Conservation (phyloP, 2,797 vertebrate genomes). For the Okamejei kenojei region DNA sequence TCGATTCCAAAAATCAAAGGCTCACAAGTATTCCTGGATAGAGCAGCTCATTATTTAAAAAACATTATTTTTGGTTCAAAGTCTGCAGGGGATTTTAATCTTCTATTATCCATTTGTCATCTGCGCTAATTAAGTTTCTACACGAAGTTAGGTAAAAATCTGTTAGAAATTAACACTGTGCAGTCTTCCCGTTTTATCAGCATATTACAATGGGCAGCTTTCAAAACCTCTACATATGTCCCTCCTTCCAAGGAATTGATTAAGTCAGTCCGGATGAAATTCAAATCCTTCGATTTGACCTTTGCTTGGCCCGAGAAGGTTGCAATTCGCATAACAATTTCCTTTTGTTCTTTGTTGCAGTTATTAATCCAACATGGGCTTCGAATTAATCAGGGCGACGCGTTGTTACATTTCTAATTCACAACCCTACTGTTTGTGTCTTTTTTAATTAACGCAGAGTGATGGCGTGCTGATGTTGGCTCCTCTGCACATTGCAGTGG, state of each 20-base stretch:
- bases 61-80: not conserved
- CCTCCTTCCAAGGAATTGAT: constrained; percentile 70
- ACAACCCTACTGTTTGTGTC: constrained; percentile 77
- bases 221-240: constrained; percentile 66
- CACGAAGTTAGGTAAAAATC: constrained; percentile 50
- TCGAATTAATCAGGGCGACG: constrained; percentile 73
- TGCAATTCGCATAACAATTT: constrained; percentile 75
- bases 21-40: not conserved
- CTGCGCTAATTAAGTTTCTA: constrained; percentile 42
- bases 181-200: constrained; percentile 59
- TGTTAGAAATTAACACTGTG: constrained; percentile 57
- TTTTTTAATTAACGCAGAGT: constrained; percentile 89
- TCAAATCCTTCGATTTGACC: constrained; percentile 79
- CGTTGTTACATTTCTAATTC: constrained; percentile 83
- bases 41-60: constrained; percentile 12
- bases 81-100: not conserved
- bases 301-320: constrained; percentile 69
- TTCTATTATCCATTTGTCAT: constrained; percentile 49
- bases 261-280: constrained; percentile 76
- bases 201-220: constrained; percentile 63
- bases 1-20: not conserved
- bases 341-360: constrained; percentile 75
- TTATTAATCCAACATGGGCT: constrained; percentile 78
- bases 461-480: constrained; percentile 71
- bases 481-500: constrained; percentile 64